These are phyloP conservation scores for Anser cygnoides DNA, from an alignment of 2,113 vertebrate genomes.

Conservation along the genomic window DNA sequence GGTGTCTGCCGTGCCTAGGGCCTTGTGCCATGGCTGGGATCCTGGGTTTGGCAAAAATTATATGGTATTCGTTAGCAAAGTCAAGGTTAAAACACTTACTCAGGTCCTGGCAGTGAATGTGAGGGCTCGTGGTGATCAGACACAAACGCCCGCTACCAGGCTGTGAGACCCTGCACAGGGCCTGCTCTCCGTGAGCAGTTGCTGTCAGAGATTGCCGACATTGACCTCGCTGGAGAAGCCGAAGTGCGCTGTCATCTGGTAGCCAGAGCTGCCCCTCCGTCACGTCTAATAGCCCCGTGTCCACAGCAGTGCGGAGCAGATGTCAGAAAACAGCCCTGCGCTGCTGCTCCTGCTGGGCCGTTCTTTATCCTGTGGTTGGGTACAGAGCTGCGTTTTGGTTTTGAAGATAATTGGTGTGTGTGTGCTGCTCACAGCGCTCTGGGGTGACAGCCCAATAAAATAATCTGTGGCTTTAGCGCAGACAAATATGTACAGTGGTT, in stretches of 20 bases:
- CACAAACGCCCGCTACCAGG: neutral
- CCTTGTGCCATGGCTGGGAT: neutral
- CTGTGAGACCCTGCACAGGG: neutral
- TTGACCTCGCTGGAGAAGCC: neutral
- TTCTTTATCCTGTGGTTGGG: neutral
- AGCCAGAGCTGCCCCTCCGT: neutral
- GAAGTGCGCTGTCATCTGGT: neutral
- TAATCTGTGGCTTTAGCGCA: neutral
- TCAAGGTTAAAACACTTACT: neutral
- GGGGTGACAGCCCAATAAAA: neutral
- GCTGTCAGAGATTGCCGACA: neutral
- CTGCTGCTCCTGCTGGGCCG: neutral
- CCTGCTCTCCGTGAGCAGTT: neutral
- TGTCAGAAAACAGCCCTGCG: neutral
- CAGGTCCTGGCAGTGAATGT: neutral
- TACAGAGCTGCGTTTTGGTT: neutral
- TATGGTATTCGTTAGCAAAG: neutral
- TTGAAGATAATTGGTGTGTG: neutral
- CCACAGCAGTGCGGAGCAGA: neutral
- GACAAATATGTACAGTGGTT: neutral
- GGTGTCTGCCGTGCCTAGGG: fast-evolving
- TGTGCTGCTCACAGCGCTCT: neutral
- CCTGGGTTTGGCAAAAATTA: neutral
- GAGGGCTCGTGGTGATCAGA: neutral
- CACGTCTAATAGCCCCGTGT: neutral